Evolutionary conservation across 2,797 vertebrate species (phyloP).

Genomic region (Gastrophryne carolinensis): DNA sequence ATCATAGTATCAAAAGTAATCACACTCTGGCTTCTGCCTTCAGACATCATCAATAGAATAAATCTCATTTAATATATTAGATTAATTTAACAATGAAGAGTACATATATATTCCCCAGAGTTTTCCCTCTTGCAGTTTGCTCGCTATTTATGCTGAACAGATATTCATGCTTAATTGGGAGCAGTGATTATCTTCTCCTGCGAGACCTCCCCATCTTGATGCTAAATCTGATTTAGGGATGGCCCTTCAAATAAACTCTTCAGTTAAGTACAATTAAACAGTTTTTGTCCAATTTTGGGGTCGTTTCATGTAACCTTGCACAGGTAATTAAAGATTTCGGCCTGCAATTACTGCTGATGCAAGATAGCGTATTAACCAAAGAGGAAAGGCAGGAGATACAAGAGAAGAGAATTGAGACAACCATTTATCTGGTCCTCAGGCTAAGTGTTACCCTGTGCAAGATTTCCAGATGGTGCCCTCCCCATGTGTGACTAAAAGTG

Average conservation of each 20-base stretch:
- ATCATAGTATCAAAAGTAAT: constrained; percentile 50
- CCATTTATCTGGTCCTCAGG: too few relatives aligned
- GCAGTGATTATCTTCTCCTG: constrained; percentile 51
- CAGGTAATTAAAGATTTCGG: constrained; percentile 38
- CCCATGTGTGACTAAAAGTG: too few relatives aligned
- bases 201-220: constrained; percentile 47
- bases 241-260: constrained; percentile 53
- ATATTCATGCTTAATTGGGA: constrained; percentile 54
- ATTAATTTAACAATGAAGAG: constrained; percentile 53
- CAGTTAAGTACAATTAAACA: constrained; percentile 54
- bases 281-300: constrained; percentile 49
- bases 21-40: constrained; percentile 48
- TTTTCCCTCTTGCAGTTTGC: constrained; percentile 32
- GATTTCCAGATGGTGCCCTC: too few relatives aligned
- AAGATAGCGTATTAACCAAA: not conserved
- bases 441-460: too few relatives aligned
- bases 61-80: constrained; percentile 53
- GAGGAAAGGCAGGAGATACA: not conserved
- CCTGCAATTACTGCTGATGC: constrained; percentile 9
- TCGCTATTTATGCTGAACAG: constrained; percentile 49
- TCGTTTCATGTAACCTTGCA: constrained; percentile 45
- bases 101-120: constrained; percentile 51
- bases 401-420: too few relatives aligned
- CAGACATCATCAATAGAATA: constrained; percentile 53
- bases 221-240: constrained; percentile 48